These are phyloP conservation scores for Pristionchus pacificus DNA, from an alignment of 1,140 invertebrate species.

Conservation along the genomic window DNA sequence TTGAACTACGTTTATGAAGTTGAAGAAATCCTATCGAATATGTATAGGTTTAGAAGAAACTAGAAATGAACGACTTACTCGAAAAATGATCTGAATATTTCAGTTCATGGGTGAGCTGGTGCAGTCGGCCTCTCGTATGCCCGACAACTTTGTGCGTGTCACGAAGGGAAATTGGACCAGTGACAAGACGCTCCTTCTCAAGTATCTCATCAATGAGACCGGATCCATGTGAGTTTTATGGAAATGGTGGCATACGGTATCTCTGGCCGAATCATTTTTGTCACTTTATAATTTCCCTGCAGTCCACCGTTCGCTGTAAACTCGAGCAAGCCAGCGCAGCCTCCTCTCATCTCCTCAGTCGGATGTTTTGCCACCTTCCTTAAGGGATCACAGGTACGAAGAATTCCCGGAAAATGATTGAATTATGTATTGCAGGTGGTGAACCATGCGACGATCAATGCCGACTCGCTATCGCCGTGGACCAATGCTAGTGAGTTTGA, in stretches of 20 bases:
- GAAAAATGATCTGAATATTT: no score
- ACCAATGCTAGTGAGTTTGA: slow-evolving; percentile 9
- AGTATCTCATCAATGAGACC: slow-evolving; percentile 24
- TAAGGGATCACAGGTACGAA: background rate
- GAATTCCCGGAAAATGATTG: no score
- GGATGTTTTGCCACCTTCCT: background rate
- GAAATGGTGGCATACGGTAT: slow-evolving; percentile 10
- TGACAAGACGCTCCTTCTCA: slow-evolving; percentile 23
- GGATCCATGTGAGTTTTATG: slow-evolving; percentile 14
- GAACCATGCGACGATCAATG: slow-evolving; percentile 20
- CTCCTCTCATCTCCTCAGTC: background rate
- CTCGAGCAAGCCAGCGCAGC: background rate
- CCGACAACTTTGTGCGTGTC: background rate
- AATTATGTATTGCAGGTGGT: slow-evolving; percentile 9
- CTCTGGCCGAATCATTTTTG: slow-evolving; percentile 14
- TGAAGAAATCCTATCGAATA: no score
- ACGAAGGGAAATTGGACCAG: slow-evolving; percentile 22
- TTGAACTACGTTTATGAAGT: no score
- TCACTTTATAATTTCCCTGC: slow-evolving; percentile 13
- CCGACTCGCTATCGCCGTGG: slow-evolving; percentile 30
- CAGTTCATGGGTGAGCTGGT: background rate
- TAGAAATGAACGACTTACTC: no score
- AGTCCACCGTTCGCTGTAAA: slow-evolving; percentile 8
- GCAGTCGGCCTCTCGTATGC: background rate
- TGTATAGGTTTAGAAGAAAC: no score